Evolutionary conservation across 2,888 invertebrate species (phyloP).

Genomic region (Agrenia bidenticulata): DNA sequence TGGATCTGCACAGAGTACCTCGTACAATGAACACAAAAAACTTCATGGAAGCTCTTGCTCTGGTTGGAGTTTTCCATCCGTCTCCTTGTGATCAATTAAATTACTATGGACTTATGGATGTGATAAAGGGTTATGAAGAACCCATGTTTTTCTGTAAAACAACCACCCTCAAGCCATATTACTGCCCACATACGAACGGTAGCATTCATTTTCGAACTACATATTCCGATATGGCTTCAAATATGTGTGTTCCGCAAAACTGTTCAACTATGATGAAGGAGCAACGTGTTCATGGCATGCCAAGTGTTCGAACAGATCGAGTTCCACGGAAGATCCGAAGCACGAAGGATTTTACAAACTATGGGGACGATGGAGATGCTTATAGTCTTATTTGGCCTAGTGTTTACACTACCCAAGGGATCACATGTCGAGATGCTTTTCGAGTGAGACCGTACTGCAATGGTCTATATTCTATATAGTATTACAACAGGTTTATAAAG

Average conservation of each 20-base stretch:
- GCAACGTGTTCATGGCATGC: conserved; percentile 39
- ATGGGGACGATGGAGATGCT: conserved; percentile 48
- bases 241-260: conserved; percentile 40
- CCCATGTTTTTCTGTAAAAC: conserved; percentile 46
- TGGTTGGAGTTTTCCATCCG: conserved; percentile 43
- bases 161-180: conserved; percentile 47
- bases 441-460: conserved; percentile 19
- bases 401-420: conserved; percentile 47
- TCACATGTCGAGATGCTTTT: conserved; percentile 48
- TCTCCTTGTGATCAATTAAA: conserved; percentile 47
- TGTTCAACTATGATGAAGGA: conserved; percentile 34
- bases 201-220: conserved; percentile 49
- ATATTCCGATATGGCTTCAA: conserved; percentile 44
- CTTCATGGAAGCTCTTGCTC: conserved; percentile 45
- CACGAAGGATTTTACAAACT: conserved; percentile 44
- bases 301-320: conserved; percentile 39
- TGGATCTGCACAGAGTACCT: conserved; percentile 33
- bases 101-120: conserved; percentile 47
- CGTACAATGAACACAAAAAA: conserved; percentile 34
- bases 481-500: too few relatives aligned
- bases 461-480: too few relatives aligned
- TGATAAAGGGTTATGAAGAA: conserved; percentile 48
- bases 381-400: conserved; percentile 49
- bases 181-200: conserved; percentile 47
- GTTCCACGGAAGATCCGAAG: conserved; percentile 35